These are phyloP conservation scores for Theristicus caerulescens DNA, from an alignment of 2,113 vertebrate genomes.

Conservation along the genomic window DNA sequence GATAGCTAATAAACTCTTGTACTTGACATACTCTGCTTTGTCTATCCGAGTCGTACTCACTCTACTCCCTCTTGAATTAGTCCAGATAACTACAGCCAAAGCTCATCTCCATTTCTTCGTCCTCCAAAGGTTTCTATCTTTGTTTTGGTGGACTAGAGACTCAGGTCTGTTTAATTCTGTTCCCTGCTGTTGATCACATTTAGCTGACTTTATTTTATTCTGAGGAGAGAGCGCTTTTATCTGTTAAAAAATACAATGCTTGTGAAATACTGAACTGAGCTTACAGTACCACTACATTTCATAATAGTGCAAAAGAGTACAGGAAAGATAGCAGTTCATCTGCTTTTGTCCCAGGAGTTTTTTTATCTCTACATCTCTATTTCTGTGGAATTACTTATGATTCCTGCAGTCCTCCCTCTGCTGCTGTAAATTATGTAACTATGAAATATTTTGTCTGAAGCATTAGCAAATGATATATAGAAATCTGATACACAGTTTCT, in stretches of 20 bases:
- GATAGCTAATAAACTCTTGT: background rate
- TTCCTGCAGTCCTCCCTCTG: background rate
- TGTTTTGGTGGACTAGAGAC: background rate
- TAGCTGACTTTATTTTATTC: background rate
- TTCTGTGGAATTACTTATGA: background rate
- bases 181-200: background rate
- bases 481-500: background rate
- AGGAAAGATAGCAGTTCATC: background rate
- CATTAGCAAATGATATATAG: background rate
- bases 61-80: background rate
- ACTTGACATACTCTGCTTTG: background rate
- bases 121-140: background rate
- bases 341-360: background rate
- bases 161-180: background rate
- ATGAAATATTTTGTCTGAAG: background rate
- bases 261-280: background rate
- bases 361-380: background rate
- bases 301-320: background rate
- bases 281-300: background rate
- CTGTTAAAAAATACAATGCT: background rate
- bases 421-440: background rate
- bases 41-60: fast-evolving
- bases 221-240: background rate
- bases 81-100: background rate
- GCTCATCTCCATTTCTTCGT: background rate